Percentiles rank a stretch among this genome's conserved stretches.
phyloP scores from a whole-genome alignment of 1,140 invertebrate species.

The Zaprionus lachaisei region DNA sequence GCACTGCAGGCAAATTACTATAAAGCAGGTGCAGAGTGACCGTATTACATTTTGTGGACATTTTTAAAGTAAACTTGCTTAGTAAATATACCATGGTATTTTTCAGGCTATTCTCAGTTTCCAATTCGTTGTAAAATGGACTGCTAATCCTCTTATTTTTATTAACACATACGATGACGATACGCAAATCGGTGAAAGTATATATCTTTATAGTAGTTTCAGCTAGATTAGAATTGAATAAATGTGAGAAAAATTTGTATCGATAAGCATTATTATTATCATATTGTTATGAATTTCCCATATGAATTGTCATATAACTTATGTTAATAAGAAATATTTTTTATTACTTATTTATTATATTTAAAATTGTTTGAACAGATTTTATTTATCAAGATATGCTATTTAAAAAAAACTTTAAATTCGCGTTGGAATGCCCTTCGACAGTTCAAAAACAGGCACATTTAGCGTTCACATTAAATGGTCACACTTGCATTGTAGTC shows the following conservation, averaged over 20 bases:
- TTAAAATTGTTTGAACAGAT: not conserved
- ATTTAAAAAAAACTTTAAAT: not conserved
- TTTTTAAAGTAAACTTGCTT: constrained; percentile 7
- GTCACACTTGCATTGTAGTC: constrained; percentile 16
- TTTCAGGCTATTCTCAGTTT: constrained; percentile 7
- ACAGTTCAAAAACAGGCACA: not conserved
- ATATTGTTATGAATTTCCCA: not conserved
- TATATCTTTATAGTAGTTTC: not conserved
- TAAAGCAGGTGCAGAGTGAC: constrained; percentile 8
- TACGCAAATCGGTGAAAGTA: not conserved
- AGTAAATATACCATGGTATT: constrained; percentile 7
- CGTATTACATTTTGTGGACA: not conserved
- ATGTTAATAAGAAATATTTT: not conserved
- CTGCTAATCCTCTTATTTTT: not conserved
- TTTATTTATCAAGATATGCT: not conserved
- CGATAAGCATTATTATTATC: too few species aligned
- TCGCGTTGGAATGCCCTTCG: not conserved
- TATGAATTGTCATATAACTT: not conserved
- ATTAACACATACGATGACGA: not conserved
- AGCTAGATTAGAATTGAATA: not conserved
- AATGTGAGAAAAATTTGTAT: not conserved
- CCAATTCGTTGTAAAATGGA: not conserved
- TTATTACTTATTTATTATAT: not conserved
- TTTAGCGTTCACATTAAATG: not conserved
- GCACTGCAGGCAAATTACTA: not conserved